Evolutionary conservation across 2,888 invertebrate species (phyloP).

Genomic region (Zootermopsis nevadensis): DNA sequence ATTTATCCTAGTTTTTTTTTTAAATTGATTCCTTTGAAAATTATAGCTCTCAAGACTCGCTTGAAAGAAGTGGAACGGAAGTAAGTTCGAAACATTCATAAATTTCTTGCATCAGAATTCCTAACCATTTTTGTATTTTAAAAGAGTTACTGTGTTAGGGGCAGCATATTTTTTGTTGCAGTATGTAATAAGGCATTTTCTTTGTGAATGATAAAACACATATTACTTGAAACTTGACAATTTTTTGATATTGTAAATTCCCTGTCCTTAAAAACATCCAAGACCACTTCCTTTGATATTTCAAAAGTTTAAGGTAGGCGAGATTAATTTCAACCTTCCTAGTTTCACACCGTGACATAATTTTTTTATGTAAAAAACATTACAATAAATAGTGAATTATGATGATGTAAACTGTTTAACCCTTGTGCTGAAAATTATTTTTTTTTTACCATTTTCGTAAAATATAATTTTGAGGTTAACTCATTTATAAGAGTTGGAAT

Average conservation of each 20-base stretch:
- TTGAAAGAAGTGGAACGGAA: conserved; percentile 23
- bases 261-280: not conserved
- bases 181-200: conserved; percentile 45
- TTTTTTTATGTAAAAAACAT: no score
- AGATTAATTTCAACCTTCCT: no score
- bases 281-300: no score
- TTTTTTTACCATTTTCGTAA: no score
- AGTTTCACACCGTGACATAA: no score
- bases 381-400: no score
- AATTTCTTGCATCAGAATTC: conserved; percentile 37
- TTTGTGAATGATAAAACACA: conserved; percentile 44
- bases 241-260: conserved; percentile 1
- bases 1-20: conserved; percentile 32
- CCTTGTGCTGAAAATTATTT: no score
- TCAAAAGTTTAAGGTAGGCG: no score
- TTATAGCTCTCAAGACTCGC: conserved; percentile 24
- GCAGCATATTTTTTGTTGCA: conserved; percentile 47
- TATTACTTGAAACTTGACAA: conserved; percentile 16
- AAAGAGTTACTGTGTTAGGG: conserved; percentile 45
- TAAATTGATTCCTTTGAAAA: conserved; percentile 27
- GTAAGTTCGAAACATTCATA: conserved; percentile 28
- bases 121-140: conserved; percentile 43
- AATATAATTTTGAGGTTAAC: no score
- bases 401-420: no score
- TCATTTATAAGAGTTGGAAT: no score